Conservation (phyloP, 2,888 invertebrate species). For the Silvanus unidentatus region DNA sequence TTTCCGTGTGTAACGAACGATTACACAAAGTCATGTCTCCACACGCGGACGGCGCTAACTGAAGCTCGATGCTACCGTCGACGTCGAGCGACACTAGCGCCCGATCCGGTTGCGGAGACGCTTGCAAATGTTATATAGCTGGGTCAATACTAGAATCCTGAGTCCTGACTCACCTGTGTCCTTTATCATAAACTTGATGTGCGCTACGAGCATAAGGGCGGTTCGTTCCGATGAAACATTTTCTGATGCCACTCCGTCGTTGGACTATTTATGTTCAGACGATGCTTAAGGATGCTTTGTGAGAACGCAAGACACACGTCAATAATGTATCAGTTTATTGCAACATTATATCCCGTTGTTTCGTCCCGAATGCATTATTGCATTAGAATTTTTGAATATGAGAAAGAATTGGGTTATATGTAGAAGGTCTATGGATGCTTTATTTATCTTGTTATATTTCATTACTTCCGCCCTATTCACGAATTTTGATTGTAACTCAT, state of each 20-base stretch:
- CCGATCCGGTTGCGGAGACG: conserved; percentile 42
- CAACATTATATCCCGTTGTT: too few relatives aligned
- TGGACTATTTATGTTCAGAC: conserved; percentile 8
- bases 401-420: too few relatives aligned
- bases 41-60: conserved; percentile 44
- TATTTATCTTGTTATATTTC: too few relatives aligned
- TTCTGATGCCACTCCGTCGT: not conserved
- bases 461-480: too few relatives aligned
- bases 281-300: conserved; percentile 5
- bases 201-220: conserved; percentile 27
- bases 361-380: too few relatives aligned
- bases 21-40: conserved; percentile 43
- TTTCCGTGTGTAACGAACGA: conserved; percentile 36
- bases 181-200: conserved; percentile 27
- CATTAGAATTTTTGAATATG: too few relatives aligned
- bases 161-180: conserved; percentile 35
- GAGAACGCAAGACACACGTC: conserved; percentile 10
- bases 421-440: too few relatives aligned
- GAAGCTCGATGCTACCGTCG: conserved; percentile 40
- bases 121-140: conserved; percentile 37
- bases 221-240: too few relatives aligned
- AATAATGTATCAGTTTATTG: conserved; percentile 5
- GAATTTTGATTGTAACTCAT: too few relatives aligned
- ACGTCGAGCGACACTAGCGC: conserved; percentile 44
- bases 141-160: conserved; percentile 42